phyloP scores from a whole-genome alignment of 2,888 invertebrate species.

The Rhamphomyia laevipes region DNA sequence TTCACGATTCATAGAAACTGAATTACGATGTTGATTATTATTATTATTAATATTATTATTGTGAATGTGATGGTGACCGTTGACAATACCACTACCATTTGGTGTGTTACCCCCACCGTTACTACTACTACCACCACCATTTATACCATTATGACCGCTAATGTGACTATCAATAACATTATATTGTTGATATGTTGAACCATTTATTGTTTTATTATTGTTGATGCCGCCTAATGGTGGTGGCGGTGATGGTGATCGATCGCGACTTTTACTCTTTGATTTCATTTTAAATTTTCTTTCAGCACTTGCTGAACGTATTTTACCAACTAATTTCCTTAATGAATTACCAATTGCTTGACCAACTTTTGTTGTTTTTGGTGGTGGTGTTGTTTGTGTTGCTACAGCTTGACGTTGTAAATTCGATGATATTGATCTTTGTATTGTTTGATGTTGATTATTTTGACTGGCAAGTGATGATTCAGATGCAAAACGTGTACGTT shows the following conservation, averaged over 20 bases:
- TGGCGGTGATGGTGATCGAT: conserved; percentile 43
- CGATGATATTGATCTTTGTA: conserved; percentile 7
- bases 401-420: conserved; percentile 19
- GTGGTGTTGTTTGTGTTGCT: conserved; percentile 33
- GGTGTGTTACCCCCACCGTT: conserved; percentile 15
- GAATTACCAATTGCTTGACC: conserved; percentile 64
- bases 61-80: conserved; percentile 8
- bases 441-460: conserved; percentile 18
- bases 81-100: conserved; percentile 12
- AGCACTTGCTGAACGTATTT: conserved; percentile 64
- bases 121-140: conserved; percentile 8
- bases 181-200: conserved; percentile 37
- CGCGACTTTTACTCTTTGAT: conserved; percentile 38
- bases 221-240: conserved; percentile 1
- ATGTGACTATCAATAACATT: conserved; percentile 39
- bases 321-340: conserved; percentile 68
- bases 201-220: conserved; percentile 16
- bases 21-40: conserved; percentile 11
- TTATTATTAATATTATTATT: conserved; percentile 10
- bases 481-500: conserved; percentile 58
- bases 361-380: conserved; percentile 34
- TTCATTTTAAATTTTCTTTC: conserved; percentile 52
- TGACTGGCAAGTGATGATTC: conserved; percentile 27
- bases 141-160: conserved; percentile 21
- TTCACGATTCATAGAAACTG: conserved; percentile 20